Percentiles rank a stretch among this genome's conserved stretches.
phyloP scores from a whole-genome alignment of 2,888 invertebrate genomes.

The Alitta virens region DNA sequence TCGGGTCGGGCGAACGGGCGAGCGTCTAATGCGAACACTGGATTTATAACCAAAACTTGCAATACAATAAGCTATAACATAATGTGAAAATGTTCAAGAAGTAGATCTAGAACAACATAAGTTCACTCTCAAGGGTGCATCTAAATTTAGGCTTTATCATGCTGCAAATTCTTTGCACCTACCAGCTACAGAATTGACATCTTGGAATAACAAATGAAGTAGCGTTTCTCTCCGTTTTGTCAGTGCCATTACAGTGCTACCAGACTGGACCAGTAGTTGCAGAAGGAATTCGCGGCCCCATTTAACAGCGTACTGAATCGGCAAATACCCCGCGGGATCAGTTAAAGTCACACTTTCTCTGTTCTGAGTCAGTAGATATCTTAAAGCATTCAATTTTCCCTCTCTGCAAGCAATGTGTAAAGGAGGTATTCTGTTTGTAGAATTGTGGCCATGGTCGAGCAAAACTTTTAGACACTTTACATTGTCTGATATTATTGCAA shows the following conservation, averaged over 20 bases:
- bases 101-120: too few relatives aligned
- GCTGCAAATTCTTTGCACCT: too few relatives aligned
- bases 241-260: neutral
- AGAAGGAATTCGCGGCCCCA: neutral
- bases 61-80: too few relatives aligned
- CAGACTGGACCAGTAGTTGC: neutral
- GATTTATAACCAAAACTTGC: too few relatives aligned
- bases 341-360: neutral
- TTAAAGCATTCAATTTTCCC: neutral
- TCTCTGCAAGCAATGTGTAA: constrained; percentile 1
- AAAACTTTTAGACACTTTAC: constrained; percentile 3
- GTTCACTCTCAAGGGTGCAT: too few relatives aligned
- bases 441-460: neutral
- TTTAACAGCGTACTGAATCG: constrained; percentile 1
- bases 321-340: neutral
- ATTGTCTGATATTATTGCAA: constrained; percentile 1
- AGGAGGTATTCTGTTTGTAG: neutral
- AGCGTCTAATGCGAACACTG: too few relatives aligned
- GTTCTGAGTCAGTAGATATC: neutral
- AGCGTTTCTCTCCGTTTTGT: neutral
- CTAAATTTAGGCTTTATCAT: too few relatives aligned
- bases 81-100: too few relatives aligned
- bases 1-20: too few relatives aligned
- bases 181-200: neutral
- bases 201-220: constrained; percentile 2